Evolutionary conservation across 2,797 vertebrate species (phyloP).

Genomic region (Acomys russatus): DNA sequence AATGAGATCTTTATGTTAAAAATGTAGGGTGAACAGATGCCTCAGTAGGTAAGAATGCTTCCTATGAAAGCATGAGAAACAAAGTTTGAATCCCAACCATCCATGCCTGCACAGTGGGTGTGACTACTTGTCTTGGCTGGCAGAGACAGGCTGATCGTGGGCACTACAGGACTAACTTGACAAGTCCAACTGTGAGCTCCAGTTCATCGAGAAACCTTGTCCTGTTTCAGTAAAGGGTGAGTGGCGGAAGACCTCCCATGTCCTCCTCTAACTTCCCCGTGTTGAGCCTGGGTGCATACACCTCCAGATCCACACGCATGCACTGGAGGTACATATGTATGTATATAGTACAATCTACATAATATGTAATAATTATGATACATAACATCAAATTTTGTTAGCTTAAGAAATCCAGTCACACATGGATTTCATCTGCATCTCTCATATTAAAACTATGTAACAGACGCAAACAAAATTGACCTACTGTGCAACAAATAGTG

Average conservation of each 20-base stretch:
- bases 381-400: not conserved
- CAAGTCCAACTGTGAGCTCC: not conserved
- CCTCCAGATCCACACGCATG: not conserved
- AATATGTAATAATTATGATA: too few species aligned
- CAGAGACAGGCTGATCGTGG: not conserved
- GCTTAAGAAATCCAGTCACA: constrained; percentile 55
- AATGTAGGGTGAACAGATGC: not conserved
- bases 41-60: not conserved
- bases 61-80: not conserved
- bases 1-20: constrained; percentile 34
- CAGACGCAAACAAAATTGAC: constrained; percentile 35
- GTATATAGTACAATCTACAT: too few species aligned
- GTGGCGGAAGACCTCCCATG: not conserved
- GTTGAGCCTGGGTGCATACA: not conserved
- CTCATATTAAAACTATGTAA: constrained; percentile 48
- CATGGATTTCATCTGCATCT: constrained; percentile 4
- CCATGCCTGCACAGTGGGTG: not conserved
- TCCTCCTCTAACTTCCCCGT: not conserved
- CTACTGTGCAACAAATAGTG: not conserved
- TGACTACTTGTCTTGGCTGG: not conserved
- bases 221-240: not conserved
- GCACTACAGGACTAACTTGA: not conserved
- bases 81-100: not conserved
- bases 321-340: too few species aligned
- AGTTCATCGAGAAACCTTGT: not conserved